phyloP scores from a whole-genome alignment of 1,140 invertebrate species.

The Teleopsis dalmanni region DNA sequence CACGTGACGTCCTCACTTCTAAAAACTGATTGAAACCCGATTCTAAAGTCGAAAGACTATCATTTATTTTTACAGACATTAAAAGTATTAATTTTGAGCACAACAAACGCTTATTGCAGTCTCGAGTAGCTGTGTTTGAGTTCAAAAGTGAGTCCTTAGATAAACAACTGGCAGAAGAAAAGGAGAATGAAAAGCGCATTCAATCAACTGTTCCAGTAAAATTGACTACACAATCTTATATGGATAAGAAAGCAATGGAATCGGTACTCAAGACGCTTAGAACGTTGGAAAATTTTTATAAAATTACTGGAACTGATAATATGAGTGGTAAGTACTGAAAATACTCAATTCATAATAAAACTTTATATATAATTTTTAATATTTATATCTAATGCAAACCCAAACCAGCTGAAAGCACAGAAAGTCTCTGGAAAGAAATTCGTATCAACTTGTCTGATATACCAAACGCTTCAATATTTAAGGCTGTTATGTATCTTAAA shows the following conservation, averaged over 20 bases:
- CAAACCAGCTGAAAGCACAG: constrained; percentile 21
- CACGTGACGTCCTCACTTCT: no score
- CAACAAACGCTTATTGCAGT: constrained; percentile 17
- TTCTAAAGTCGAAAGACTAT: no score
- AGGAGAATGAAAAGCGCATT: constrained; percentile 22
- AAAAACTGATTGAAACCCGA: no score
- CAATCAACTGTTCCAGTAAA: constrained; percentile 26
- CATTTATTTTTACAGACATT: constrained; percentile 21
- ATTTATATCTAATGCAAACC: no score
- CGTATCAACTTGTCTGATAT: constrained; percentile 27
- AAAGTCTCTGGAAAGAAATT: constrained; percentile 28
- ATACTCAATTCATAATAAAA: neutral
- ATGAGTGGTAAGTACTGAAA: constrained; percentile 10
- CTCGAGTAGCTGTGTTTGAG: constrained; percentile 24
- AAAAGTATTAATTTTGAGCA: constrained; percentile 25
- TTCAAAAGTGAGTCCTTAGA: constrained; percentile 23
- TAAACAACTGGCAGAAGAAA: constrained; percentile 20
- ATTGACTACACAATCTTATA: constrained; percentile 25
- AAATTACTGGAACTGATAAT: constrained; percentile 14
- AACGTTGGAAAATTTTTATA: constrained; percentile 29
- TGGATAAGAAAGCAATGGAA: constrained; percentile 21
- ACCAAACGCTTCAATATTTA: constrained; percentile 29
- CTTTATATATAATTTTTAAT: neutral
- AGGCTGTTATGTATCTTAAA: constrained; percentile 29
- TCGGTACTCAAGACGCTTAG: constrained; percentile 28